Percentiles rank a stretch among this genome's conserved stretches.
These are phyloP conservation scores for Alviniconcha marisindica DNA, from an alignment of 1,140 invertebrate species.

Conservation along the genomic window DNA sequence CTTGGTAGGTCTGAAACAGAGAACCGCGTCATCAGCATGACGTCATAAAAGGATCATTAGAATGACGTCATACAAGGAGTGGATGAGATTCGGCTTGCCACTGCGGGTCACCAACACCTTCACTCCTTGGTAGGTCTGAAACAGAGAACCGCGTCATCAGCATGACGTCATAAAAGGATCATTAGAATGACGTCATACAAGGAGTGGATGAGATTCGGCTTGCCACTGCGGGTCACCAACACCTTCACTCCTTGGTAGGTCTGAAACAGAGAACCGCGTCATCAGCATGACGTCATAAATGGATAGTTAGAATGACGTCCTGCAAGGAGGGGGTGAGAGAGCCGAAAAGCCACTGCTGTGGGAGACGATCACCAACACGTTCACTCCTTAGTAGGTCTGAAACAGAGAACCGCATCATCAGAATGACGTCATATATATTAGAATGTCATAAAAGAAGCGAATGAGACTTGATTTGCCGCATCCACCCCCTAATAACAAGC, in stretches of 20 bases:
- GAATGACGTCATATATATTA: too few relatives aligned
- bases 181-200: too few relatives aligned
- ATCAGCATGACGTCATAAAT: too few relatives aligned
- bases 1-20: conserved; percentile 51
- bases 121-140: conserved; percentile 58
- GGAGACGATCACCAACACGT: conserved; percentile 66
- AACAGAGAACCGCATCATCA: not conserved
- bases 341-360: conserved; percentile 68
- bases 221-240: conserved; percentile 66
- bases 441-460: conserved; percentile 65
- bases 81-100: conserved; percentile 72
- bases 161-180: conserved; percentile 12
- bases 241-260: conserved; percentile 67
- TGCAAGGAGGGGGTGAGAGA: conserved; percentile 67
- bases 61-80: conserved; percentile 68
- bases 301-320: too few relatives aligned
- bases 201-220: conserved; percentile 69
- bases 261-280: not conserved
- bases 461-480: conserved; percentile 72
- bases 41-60: too few relatives aligned
- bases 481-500: too few relatives aligned
- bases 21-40: not conserved
- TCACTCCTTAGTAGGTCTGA: conserved; percentile 62
- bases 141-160: not conserved
- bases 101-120: conserved; percentile 67